These are phyloP conservation scores for Ginglymostoma cirratum DNA, from an alignment of 2,113 vertebrate genomes.

Conservation along the genomic window DNA sequence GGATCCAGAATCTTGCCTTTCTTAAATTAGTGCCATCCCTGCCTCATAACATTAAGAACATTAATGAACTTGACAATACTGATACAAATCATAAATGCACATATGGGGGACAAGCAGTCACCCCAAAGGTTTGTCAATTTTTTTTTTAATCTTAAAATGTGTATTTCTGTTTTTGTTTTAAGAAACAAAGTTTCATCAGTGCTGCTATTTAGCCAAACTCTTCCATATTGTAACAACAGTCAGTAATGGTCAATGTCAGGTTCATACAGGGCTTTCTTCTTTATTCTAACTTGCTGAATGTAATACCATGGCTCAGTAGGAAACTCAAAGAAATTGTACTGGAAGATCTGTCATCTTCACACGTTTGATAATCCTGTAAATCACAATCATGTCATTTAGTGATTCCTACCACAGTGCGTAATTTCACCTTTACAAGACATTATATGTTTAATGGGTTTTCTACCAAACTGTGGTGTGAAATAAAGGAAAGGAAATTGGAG, in stretches of 20 bases:
- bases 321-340: neutral
- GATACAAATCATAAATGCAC: neutral
- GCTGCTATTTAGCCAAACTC: slow-evolving; percentile 26
- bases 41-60: neutral
- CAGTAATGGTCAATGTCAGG: neutral
- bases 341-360: neutral
- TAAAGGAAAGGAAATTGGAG: slow-evolving; percentile 4
- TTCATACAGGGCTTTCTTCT: neutral
- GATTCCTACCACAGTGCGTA: neutral
- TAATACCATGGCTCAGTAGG: neutral
- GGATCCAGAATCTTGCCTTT: neutral
- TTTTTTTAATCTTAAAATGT: neutral
- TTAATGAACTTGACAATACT: neutral
- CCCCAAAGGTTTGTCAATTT: neutral
- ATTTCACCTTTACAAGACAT: neutral
- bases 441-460: neutral
- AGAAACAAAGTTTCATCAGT: too few relatives aligned
- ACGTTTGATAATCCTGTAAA: neutral
- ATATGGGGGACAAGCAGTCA: neutral
- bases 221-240: neutral
- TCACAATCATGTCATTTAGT: neutral
- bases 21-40: neutral
- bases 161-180: neutral
- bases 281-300: slow-evolving; percentile 20
- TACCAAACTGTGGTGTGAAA: slow-evolving; percentile 6